Percentiles rank a stretch among this genome's conserved stretches.
phyloP scores from a whole-genome alignment of 2,113 vertebrate species.

The Ammodytes marinus region DNA sequence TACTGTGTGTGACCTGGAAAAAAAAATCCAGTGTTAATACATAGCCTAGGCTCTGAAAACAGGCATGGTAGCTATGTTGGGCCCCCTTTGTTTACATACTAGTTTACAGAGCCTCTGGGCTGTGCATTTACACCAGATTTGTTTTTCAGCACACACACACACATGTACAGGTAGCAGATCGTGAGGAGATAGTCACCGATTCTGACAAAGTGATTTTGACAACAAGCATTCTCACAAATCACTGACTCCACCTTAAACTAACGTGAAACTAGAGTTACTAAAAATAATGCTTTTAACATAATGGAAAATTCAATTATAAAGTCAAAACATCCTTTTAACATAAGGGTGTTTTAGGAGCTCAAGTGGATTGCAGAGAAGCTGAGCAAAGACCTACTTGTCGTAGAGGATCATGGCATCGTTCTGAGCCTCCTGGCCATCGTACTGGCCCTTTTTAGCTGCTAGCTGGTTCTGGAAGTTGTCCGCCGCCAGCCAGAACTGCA shows the following conservation, averaged over 20 bases:
- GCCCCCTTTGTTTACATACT: too few species aligned
- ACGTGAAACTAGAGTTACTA: not conserved
- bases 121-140: too few species aligned
- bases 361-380: not conserved
- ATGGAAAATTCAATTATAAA: not conserved
- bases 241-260: not conserved
- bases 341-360: not conserved
- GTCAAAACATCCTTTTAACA: not conserved
- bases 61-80: too few species aligned
- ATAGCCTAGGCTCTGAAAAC: too few species aligned
- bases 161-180: too few species aligned
- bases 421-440: slow-evolving; percentile 98
- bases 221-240: too few species aligned
- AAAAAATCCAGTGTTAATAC: too few species aligned
- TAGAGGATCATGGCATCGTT: slow-evolving; percentile 99
- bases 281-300: not conserved
- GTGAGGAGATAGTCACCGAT: too few species aligned
- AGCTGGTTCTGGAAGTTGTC: slow-evolving; percentile 99
- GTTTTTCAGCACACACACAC: too few species aligned
- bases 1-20: too few species aligned
- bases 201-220: too few species aligned
- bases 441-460: slow-evolving; percentile 97
- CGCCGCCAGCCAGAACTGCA: slow-evolving; percentile 98
- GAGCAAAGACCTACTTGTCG: slow-evolving; percentile 90
- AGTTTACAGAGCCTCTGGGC: too few species aligned